Evolutionary conservation across 2,797 vertebrate species (phyloP).

Genomic region (Crenichthys baileyi): DNA sequence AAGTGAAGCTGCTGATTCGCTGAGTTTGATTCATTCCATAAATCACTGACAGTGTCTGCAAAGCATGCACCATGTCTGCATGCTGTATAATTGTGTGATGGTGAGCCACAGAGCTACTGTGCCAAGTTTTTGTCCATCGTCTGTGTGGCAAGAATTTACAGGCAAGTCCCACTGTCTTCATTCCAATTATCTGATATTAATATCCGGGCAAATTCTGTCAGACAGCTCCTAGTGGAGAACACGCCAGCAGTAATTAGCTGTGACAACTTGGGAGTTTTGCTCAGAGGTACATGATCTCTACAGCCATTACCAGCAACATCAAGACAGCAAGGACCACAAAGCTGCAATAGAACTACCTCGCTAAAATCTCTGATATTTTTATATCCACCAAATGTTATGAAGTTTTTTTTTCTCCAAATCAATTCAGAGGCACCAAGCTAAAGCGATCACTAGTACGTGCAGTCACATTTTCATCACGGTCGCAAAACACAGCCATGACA

Average conservation of each 20-base stretch:
- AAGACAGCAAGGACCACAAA: conserved; percentile 23
- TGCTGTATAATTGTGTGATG: conserved; percentile 11
- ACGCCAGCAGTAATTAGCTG: conserved; percentile 76
- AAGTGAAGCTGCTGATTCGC: conserved; percentile 22
- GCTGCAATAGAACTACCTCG: conserved; percentile 29
- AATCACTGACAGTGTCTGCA: conserved; percentile 23
- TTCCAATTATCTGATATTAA: conserved; percentile 67
- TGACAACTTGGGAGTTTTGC: conserved; percentile 75
- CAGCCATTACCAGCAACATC: conserved; percentile 62
- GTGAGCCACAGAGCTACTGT: conserved; percentile 1
- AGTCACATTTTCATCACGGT: conserved; percentile 53
- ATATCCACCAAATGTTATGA: conserved; percentile 24
- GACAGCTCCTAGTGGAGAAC: conserved; percentile 71
- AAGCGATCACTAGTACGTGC: conserved; percentile 28
- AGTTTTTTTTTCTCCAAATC: conserved; percentile 10
- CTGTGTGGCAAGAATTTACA: conserved; percentile 48
- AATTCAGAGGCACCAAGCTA: conserved; percentile 47
- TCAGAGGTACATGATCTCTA: conserved; percentile 63
- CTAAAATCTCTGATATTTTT: conserved; percentile 9
- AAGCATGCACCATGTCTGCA: conserved; percentile 4
- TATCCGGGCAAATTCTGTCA: conserved; percentile 73
- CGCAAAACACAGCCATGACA: conserved; percentile 48
- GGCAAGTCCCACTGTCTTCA: conserved; percentile 35
- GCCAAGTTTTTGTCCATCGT: conserved; percentile 33
- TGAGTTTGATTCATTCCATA: conserved; percentile 30